Base-by-base conservation (phyloP, 2,888 invertebrate species). In the Hipparchia sbordonii region DNA sequence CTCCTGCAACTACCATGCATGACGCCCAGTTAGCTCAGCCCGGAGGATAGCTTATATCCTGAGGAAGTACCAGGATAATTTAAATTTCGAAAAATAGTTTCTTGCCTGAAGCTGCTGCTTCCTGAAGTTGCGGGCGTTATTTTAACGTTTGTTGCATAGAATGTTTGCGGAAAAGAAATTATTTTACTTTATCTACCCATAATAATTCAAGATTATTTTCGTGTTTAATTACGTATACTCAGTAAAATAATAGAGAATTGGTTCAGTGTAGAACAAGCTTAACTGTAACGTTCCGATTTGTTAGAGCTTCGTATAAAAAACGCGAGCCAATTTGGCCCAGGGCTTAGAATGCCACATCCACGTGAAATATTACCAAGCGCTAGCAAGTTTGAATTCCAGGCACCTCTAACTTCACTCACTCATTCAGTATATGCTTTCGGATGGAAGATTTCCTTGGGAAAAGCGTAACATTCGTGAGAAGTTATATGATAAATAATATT, bases 281-380 rank as follows among this genome's bases (percentile, higher is more conserved):
- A 12, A 60, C 5, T 60, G 59, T 60, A 60, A 63, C 62, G 51
- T 63, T 5, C 39, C 48, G 33, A 63, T 63, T 63, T 63, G 23
- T 63, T 63, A 10, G 10, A 51, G 51, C 51, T 51, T 63, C 63
- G 63, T 51, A 63, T 51, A 51, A 63, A 63, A 63, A 63, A 63
- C 23, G 23, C 51, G 23, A 63, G 51, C 63, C 51, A 51, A 63
- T 48, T 63, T 63, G 63, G 63, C 51, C 46, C 63, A 51, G 51
- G 63, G 48, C 63, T 63, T 63, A 51, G 63, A 63, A 63, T 23
- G 63, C 51, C 63, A 63, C 63, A 63, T 63, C 48, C 63, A 51
- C 63, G 51, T 63, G 51, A 63, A 63, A 63, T 63, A 63, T 63
- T 63, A 51, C 63, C 63, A 63, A 63, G 51, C 51, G 63, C 63